Base-by-base conservation (phyloP, 1,140 invertebrate species). In the Aphelenchoides avenae region DNA sequence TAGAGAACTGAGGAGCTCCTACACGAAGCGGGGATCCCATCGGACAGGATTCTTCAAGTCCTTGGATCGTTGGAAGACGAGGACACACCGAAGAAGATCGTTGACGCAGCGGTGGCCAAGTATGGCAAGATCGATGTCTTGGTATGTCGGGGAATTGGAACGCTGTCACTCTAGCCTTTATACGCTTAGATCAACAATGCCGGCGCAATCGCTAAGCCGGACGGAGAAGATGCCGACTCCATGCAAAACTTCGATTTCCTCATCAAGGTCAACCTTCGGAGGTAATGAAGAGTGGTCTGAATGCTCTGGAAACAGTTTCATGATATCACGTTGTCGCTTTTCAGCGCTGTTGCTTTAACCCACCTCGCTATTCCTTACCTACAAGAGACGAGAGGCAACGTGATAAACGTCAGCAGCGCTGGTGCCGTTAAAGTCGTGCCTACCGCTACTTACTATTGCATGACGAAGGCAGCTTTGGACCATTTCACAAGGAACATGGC, bases 341-440 rank as follows among this genome's bases (percentile, higher is more conserved):
- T n/a, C n/a, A 59, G 71, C 59, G 27, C 76, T 87, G 6, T 78
- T 89, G 13, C 91, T 48, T 71, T 94, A 52, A 91, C 87, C 0
- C 86, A 86, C 83, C 70, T 91, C 41, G 87, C 87, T 31, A 85
- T 88, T 0, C 90, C 91, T 1, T 83, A 92, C 78, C 79, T 95
- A 7, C 80, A 89, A 5, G 83, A 86, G 76, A 84, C 85, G 0
- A 87, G 89, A 78, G 89, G 89, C 31, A 88, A 85, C 61, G 86
- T 91, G 66, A 87, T 94, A 0, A 94, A 93, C 77, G 86, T 93
- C 0, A 93, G 89, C 4, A 92, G 89, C 76, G 87, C 93, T 0
- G 86, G 84, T 73, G 89, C 89, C 15, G 80, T 89, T 2, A 78
- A 89, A 71, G 83, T 88, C 1, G 81, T 83, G 3, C 37, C 37